Conservation (phyloP, 92 coral and sea anemone species). For the Parazoanthus atlanticus region DNA sequence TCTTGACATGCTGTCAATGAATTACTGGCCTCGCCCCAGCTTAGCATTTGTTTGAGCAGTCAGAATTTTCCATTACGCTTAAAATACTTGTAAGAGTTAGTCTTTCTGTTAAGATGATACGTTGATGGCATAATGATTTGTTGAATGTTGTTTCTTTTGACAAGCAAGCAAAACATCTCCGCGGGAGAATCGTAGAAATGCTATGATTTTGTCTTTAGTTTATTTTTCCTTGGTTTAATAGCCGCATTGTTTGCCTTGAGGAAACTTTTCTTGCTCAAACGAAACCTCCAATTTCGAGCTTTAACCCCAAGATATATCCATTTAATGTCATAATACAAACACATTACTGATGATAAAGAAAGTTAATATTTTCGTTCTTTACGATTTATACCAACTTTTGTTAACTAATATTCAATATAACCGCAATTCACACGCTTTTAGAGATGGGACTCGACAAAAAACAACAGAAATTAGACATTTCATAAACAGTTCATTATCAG, state of each 20-base stretch:
- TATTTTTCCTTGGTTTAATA: background rate
- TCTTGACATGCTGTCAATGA: constrained; percentile 43
- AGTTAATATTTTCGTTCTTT: constrained; percentile 57
- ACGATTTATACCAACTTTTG: constrained; percentile 69
- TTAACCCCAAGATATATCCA: constrained; percentile 29
- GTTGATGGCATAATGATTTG: background rate
- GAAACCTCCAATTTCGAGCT: constrained; percentile 10
- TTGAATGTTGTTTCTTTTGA: background rate
- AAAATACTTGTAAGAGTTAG: background rate
- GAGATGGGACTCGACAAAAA: constrained; percentile 6
- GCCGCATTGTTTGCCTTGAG: constrained; percentile 1
- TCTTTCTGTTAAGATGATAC: constrained; percentile 26
- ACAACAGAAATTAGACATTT: constrained; percentile 11
- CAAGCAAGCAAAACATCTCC: constrained; percentile 1
- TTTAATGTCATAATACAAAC: constrained; percentile 40
- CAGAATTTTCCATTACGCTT: constrained; percentile 11
- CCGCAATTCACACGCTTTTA: constrained; percentile 21
- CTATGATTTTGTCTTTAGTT: background rate
- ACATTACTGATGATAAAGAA: constrained; percentile 49
- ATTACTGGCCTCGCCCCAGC: constrained; percentile 18
- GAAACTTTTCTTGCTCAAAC: constrained; percentile 1
- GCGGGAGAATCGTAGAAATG: background rate
- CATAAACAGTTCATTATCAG: constrained; percentile 36
- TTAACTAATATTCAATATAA: constrained; percentile 60
- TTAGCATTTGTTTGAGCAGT: constrained; percentile 28